These are phyloP conservation scores for Phalera bucephala DNA, from an alignment of 2,888 invertebrate species.

Conservation along the genomic window DNA sequence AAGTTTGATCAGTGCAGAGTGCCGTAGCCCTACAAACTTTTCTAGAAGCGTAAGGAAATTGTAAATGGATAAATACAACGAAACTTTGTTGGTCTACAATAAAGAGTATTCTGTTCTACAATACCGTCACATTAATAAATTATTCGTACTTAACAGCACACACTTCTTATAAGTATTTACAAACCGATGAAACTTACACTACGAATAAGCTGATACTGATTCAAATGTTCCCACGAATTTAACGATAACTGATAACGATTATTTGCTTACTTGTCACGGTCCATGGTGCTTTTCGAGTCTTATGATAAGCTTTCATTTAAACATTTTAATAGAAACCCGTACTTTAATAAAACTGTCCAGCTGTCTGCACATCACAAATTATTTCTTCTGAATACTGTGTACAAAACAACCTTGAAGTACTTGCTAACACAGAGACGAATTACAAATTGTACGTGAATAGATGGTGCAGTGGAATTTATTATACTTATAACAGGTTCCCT, in stretches of 20 bases:
- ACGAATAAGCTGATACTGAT: constrained; percentile 10
- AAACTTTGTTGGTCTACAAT: no score
- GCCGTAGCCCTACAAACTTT: no score
- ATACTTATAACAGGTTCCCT: constrained; percentile 14
- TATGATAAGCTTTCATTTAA: constrained; percentile 1
- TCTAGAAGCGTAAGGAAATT: no score
- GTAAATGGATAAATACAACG: no score
- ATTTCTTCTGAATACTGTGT: constrained; percentile 20
- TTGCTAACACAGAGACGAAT: constrained; percentile 23
- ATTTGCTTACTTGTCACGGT: constrained; percentile 35
- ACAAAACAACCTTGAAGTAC: no score
- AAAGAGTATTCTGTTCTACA: no score
- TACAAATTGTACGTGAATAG: constrained; percentile 15
- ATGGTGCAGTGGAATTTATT: constrained; percentile 1
- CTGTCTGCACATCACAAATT: constrained; percentile 24
- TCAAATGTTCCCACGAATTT: constrained; percentile 38
- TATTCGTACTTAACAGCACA: no score
- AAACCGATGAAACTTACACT: background rate
- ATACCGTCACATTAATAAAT: no score
- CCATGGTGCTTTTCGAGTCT: constrained; percentile 13
- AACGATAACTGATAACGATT: constrained; percentile 33
- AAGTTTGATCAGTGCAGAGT: no score
- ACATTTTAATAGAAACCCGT: no score
- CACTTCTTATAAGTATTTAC: no score
- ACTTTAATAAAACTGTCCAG: no score